Evolutionary conservation across 2,888 invertebrate species (phyloP), one percentile per base, ranked within the genome.

Genomic region (Cephalotes varians): DNA sequence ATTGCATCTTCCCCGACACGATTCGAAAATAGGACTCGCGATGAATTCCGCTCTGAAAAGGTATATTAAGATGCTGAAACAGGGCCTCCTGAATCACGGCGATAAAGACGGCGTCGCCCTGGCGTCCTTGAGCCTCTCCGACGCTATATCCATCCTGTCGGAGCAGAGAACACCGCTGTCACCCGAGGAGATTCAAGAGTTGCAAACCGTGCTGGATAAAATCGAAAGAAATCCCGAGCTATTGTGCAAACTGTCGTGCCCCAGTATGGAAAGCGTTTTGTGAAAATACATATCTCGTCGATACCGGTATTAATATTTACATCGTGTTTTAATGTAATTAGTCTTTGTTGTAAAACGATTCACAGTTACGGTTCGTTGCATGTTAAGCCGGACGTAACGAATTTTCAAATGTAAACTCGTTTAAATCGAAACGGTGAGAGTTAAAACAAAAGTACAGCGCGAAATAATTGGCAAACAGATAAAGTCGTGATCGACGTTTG

Each of bases 21-120:
- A 85, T 1, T 87, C 89, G 2, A 91, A 87, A 25, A 88, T 89
- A 5, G 89, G 88, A 10, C 60, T 90, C 28, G 90, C 87, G 5
- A 87, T 91, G 86, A 88, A 90, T 51, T 85, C 76, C 2, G 91
- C 90, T 1, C 84, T 92, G 31, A 90, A 88, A 73, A 88, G 85
- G 54, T 93, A 92, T 62, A 90, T 93, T 9, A 90, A 88, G 71
- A 91, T 87, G 49, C 25, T 93, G 71, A 92, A 91, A 62, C 79
- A 81, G 15, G 87, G 90, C 7, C 65, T 92, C 7, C 71, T 84
- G 28, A 86, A 87, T 58, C 81, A 83, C 0, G 84, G 88, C n/a
- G 77, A 88, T 28, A 5, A 60, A 0, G 84, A 86, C 25, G 81
- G 86, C 31, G 86, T 83, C n/a, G 82, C 90, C 18, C 71, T 92